Base-by-base conservation (phyloP, 1,140 invertebrate genomes). In the Homalodisca vitripennis region DNA sequence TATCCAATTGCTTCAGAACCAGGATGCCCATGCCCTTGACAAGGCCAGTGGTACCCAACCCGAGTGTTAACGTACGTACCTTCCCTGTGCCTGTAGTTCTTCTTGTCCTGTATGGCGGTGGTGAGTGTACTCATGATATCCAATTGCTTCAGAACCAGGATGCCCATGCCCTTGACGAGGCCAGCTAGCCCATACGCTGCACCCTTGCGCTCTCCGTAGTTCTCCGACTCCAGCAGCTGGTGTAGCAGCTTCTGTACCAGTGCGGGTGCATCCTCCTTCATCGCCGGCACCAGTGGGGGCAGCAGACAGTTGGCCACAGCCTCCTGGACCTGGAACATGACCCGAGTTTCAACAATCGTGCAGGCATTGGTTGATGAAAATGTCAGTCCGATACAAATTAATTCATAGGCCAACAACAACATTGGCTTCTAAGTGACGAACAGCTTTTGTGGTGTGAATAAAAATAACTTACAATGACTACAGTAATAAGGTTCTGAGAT, bases 221-320 rank as follows among this genome's bases (percentile, higher is more conserved):
- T 97, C 71, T 98, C 92, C 1, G 95, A 95, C 72, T 96, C 94
- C 0, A 98, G 84, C 17, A 99, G 82, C 41, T 95, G 89, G 69
- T 91, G 86, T 78, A 99, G 84, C 10, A 99, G 82, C 78, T 92
- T 94, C 74, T 94, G 89, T 13, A 99, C 88, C 71, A 98, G 88
- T 34, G 86, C 85, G 0, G 93, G 90, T 3, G 94, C 93, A 75
- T 98, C 93, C 46, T 93, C 89, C 79, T 93, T 93, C 2, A 99
- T 90, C 0, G 93, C 92, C 10, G 93, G 92, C 47, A 99, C 94
- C 31, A 99, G 82, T 75, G 94, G 91, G 1, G 96, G 95, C 46
- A 99, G 80, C 46, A 99, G 80, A 78, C 97, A 99, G 78, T 97
- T 96, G 30, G 96, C 94, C 0, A 99, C 97, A 0, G 97, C 94